A percentile compares a stretch with the other conserved stretches of the same genome.
phyloP scores from a whole-genome alignment of 2,113 vertebrate genomes.

The Emydura subglobosa region DNA sequence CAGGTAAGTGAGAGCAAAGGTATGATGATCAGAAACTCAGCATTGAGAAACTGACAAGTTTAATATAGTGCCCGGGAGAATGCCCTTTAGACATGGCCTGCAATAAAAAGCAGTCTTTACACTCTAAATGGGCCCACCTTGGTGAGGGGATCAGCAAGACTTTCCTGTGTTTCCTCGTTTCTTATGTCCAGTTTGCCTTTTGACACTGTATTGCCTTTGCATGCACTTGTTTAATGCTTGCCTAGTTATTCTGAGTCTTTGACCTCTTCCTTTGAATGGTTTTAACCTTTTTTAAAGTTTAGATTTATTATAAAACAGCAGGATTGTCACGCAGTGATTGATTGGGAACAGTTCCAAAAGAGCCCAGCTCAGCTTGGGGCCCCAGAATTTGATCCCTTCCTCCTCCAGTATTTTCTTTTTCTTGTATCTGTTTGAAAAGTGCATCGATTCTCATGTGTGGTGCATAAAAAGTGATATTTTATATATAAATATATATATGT shows the following conservation, averaged over 20 bases:
- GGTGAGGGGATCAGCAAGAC: neutral
- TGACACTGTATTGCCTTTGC: neutral
- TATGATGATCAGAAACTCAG: too few relatives aligned
- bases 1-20: constrained; percentile 78
- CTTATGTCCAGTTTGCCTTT: neutral
- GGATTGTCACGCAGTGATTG: neutral
- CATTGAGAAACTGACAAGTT: neutral
- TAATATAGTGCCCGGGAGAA: neutral
- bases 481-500: neutral
- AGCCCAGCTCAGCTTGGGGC: neutral
- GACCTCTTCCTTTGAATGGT: neutral
- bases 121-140: neutral
- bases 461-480: neutral
- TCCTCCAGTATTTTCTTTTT: neutral
- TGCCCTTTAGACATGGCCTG: neutral
- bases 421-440: neutral
- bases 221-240: neutral
- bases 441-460: neutral
- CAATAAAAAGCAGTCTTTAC: neutral
- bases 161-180: neutral
- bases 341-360: neutral
- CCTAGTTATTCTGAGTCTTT: neutral
- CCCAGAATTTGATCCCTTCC: neutral
- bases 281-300: neutral
- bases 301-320: neutral